Base-by-base conservation (phyloP, 2,113 vertebrate species). In the Oncorhynchus nerka region DNA sequence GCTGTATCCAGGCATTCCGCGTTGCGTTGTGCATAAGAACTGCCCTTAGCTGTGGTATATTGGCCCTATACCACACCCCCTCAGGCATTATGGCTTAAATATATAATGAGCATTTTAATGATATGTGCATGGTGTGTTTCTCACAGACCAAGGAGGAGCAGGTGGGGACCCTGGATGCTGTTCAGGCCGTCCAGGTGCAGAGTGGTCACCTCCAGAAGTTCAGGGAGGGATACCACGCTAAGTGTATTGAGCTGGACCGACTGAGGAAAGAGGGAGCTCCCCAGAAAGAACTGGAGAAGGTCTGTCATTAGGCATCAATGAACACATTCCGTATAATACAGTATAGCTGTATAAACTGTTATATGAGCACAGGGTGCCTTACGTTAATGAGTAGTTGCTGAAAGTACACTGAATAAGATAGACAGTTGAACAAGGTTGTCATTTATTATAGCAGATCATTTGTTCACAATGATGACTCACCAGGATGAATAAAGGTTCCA, bases 201-300 rank as follows among this genome's bases (percentile, higher is more conserved):
- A 95, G 89, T 22, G 93, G 95, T 78, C 94, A 97, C 67, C 92
- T 99, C 49, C 97, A 97, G 87, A 99, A 99, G 84, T 91, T 93
- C 70, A 95, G 94, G 55, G 97, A 99, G 84, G 92, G 92, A 51
- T 97, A 98, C 85, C 94, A 97, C 78, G 81, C 83, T 85, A 96
- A 94, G 69, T 97, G 95, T 89, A 75, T 94, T 79, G 97, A 98
- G 83, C 91, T 96, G 84, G 97, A 98, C 82, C 89, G 97, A 11
- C 93, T 97, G 48, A 93, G 93, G 76, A 94, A 94, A 84, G 97
- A 98, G 73, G 95, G 92, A 67, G 93, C 93, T 1, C 95, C 93
- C 28, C 97, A 96, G 90, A 99, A 97, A 83, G 97, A 99, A 66
- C 84, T 95, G 74, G 97, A 98, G 84, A 99, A 99, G 95, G 97